phyloP scores from a whole-genome alignment of 1,140 invertebrate genomes.

The Phenacoccus solenopsis region DNA sequence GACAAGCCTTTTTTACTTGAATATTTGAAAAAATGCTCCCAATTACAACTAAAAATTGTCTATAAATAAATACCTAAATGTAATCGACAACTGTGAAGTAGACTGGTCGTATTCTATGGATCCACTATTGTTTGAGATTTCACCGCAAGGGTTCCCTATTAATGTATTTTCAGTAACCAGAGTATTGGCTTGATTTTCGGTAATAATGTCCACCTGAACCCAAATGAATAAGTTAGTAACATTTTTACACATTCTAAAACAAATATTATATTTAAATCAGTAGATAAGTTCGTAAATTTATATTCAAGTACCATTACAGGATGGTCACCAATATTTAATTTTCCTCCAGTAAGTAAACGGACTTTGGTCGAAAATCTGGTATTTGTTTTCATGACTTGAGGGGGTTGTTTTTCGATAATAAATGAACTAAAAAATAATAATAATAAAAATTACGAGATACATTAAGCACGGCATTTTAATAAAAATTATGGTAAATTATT shows the following conservation, averaged over 20 bases:
- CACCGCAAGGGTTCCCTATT: conserved; percentile 65
- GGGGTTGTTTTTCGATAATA: conserved; percentile 94
- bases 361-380: conserved; percentile 87
- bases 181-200: conserved; percentile 73
- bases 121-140: conserved; percentile 87
- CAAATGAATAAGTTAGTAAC: too few relatives aligned
- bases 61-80: conserved; percentile 49
- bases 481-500: too few relatives aligned
- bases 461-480: too few relatives aligned
- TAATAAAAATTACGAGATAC: neutral
- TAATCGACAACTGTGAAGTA: conserved; percentile 58
- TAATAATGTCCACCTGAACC: conserved; percentile 65
- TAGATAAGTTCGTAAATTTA: too few relatives aligned
- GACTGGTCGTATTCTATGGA: conserved; percentile 87
- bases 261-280: too few relatives aligned
- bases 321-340: conserved; percentile 90
- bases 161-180: conserved; percentile 69
- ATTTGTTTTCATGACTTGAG: conserved; percentile 97
- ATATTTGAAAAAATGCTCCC: too few relatives aligned
- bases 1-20: too few relatives aligned
- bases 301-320: too few relatives aligned
- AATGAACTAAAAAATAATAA: conserved; percentile 59
- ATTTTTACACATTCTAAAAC: too few relatives aligned
- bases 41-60: too few relatives aligned
- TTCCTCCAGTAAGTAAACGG: conserved; percentile 76